These are phyloP conservation scores for Microctonus aethiopoides DNA, from an alignment of 2,888 invertebrate genomes.

Conservation along the genomic window DNA sequence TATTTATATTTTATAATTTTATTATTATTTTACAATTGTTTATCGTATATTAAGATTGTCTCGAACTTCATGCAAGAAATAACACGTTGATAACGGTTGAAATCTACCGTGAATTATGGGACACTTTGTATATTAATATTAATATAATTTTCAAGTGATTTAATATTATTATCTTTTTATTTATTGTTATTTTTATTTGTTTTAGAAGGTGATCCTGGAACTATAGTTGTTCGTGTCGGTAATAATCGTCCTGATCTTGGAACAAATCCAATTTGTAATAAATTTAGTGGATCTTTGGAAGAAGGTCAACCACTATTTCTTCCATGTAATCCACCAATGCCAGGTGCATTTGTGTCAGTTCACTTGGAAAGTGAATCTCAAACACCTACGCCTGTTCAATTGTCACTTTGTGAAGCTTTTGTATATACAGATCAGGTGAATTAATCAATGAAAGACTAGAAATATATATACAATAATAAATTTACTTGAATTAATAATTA, in stretches of 20 bases:
- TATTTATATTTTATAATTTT: no score
- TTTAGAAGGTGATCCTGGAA: conserved; percentile 84
- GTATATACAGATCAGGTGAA: conserved; percentile 87
- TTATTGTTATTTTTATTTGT: conserved; percentile 44
- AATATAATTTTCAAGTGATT: conserved; percentile 20
- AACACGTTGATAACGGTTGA: no score
- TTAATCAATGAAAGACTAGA: background rate
- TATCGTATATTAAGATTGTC: no score
- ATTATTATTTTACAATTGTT: no score
- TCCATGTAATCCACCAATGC: conserved; percentile 95
- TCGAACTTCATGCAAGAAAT: no score
- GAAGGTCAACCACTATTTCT: conserved; percentile 92
- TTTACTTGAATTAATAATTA: background rate
- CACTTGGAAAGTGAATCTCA: conserved; percentile 82
- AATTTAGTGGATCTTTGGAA: conserved; percentile 86
- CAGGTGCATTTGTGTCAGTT: conserved; percentile 93
- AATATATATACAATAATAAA: background rate
- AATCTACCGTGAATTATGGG: no score
- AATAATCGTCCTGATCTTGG: conserved; percentile 93
- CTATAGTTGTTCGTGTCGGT: conserved; percentile 89
- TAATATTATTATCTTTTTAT: conserved; percentile 14
- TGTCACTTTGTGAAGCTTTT: conserved; percentile 93
- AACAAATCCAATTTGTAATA: conserved; percentile 91
- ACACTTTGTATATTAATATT: conserved; percentile 5
- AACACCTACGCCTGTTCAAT: conserved; percentile 77